phyloP scores from a whole-genome alignment of 2,888 invertebrate species.

The Aquatica leii region DNA sequence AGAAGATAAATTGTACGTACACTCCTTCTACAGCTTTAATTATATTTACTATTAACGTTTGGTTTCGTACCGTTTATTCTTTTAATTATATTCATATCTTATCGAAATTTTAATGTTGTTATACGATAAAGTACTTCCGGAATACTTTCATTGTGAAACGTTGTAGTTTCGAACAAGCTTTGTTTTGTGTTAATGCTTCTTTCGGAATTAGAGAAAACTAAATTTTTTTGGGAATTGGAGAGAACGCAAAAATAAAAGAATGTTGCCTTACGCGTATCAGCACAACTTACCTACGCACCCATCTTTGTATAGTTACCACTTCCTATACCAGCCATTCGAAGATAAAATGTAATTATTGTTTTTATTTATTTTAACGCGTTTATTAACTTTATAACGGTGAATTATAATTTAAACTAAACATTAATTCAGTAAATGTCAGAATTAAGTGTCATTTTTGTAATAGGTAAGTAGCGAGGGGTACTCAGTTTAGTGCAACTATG shows the following conservation, averaged over 20 bases:
- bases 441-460: background rate
- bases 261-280: constrained; percentile 17
- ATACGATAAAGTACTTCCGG: constrained; percentile 21
- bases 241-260: constrained; percentile 12
- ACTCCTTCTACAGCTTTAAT: background rate
- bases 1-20: constrained; percentile 75
- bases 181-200: background rate
- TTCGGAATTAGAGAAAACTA: background rate
- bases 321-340: constrained; percentile 38
- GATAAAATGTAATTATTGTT: constrained; percentile 49
- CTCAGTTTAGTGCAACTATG: background rate
- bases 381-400: background rate
- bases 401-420: too few relatives aligned
- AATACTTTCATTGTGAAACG: constrained; percentile 1
- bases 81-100: constrained; percentile 17
- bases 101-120: constrained; percentile 16
- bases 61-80: background rate
- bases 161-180: background rate
- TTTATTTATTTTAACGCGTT: constrained; percentile 12
- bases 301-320: constrained; percentile 39
- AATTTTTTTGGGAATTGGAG: background rate
- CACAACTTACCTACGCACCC: constrained; percentile 15
- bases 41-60: background rate
- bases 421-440: background rate
- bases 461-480: background rate